A percentile compares a stretch with the other conserved stretches of the same genome.
Evolutionary conservation across 1,140 invertebrate species (phyloP).

Genomic region (Trichoplusia ni): DNA sequence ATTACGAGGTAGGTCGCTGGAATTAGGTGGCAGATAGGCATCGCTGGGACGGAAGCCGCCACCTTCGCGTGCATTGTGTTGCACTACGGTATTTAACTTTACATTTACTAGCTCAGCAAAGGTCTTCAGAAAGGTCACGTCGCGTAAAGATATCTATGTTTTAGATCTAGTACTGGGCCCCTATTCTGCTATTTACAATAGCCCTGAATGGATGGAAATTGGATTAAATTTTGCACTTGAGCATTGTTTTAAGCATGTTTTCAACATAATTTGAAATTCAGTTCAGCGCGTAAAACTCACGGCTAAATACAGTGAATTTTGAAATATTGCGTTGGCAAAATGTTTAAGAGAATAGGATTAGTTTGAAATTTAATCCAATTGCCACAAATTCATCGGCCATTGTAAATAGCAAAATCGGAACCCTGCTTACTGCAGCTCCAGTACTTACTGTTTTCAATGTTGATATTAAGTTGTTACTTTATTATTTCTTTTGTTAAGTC

Average conservation of each 20-base stretch:
- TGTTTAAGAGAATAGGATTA: too few species aligned
- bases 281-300: too few species aligned
- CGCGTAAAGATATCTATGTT: conserved; percentile 6
- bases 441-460: too few species aligned
- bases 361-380: too few species aligned
- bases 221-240: neutral
- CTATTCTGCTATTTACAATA: neutral
- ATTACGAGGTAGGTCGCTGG: conserved; percentile 5
- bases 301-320: too few species aligned
- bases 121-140: conserved; percentile 14
- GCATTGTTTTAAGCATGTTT: too few species aligned
- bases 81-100: conserved; percentile 19
- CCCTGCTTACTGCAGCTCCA: too few species aligned
- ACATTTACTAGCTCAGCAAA: conserved; percentile 14
- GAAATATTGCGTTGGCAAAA: too few species aligned
- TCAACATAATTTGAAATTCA: too few species aligned
- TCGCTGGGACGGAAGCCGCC: conserved; percentile 18
- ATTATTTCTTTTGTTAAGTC: neutral
- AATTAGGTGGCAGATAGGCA: conserved; percentile 26
- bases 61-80: conserved; percentile 24
- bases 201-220: too few species aligned
- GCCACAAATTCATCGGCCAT: too few species aligned
- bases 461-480: neutral
- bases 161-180: neutral
- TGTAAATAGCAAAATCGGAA: too few species aligned